Base-by-base conservation (phyloP, 2,113 vertebrate genomes). In the Clarias batrachus region DNA sequence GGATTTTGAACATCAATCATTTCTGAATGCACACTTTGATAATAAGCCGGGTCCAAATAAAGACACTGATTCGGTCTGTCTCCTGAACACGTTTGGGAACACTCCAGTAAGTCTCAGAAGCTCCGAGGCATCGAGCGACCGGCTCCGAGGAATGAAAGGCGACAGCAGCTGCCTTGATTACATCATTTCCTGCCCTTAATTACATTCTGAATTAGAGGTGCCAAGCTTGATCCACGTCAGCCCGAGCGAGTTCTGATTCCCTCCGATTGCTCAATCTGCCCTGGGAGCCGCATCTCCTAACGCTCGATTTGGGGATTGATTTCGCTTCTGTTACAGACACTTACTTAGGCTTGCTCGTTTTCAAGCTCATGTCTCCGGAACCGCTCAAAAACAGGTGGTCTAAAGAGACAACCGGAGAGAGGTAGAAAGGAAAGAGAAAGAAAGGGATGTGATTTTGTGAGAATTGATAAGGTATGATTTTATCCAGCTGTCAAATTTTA, bases 181-280 rank as follows among this genome's bases (percentile, higher is more conserved):
- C 76, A 82, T 90, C 82, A 90, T 88, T 90, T 90, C 89, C 89
- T 57, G n/a, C n/a, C 37, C 79, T 86, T 86, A 88, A 90, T 90
- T 84, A 90, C 33, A 77, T 79, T 81, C 82, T 60, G 84, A 70
- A 88, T 86, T 85, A 86, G 84, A 83, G 71, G 82, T 59, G 79
- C 84, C 87, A 84, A 84, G 78, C 37, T 56, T 82, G 88, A 87
- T 82, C 80, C 81, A 74, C 86, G 86, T 86, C 84, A 89, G 89
- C 81, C 78, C 68, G 87, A 84, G 79, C 66, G 27, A 56, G 68
- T 76, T 86, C 85, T 77, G 85, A 84, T 86, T 90, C 81, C 33
- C 80, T 84, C 79, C 70, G 83, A 88, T 81, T 88, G 85, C 84
- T 83, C 74, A 88, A 88, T 88, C 76, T 80, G 79, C 76, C 68